A percentile compares a stretch with the other conserved stretches of the same genome.
phyloP scores from a whole-genome alignment of 1,140 invertebrate species.

The Tribolium madens region DNA sequence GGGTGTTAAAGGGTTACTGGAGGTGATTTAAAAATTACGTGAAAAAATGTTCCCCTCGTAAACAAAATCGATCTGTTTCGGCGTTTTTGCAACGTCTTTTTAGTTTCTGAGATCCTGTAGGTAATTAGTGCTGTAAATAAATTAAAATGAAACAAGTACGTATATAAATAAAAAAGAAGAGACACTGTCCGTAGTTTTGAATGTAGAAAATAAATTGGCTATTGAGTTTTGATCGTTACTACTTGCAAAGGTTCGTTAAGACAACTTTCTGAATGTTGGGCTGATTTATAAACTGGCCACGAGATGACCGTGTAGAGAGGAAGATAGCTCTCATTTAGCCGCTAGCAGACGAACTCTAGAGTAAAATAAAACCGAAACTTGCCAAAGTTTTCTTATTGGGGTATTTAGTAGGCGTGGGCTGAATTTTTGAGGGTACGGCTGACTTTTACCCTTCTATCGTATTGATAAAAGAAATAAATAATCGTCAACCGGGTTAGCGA shows the following conservation, averaged over 20 bases:
- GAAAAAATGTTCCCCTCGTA: too few relatives aligned
- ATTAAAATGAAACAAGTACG: constrained; percentile 1
- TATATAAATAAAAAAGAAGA: constrained; percentile 7
- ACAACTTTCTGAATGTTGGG: constrained; percentile 41
- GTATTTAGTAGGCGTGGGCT: constrained; percentile 35
- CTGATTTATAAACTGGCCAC: constrained; percentile 42
- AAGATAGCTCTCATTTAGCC: constrained; percentile 37
- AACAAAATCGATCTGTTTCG: too few relatives aligned
- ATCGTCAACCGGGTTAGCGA: not conserved
- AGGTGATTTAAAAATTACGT: too few relatives aligned
- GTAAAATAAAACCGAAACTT: constrained; percentile 38
- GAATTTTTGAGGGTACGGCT: constrained; percentile 25
- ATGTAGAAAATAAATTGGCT: constrained; percentile 43
- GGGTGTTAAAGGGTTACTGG: too few relatives aligned
- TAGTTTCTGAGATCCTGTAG: not conserved
- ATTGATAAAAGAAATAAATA: constrained; percentile 22
- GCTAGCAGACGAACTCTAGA: constrained; percentile 38
- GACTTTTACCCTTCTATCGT: constrained; percentile 1
- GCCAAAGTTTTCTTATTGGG: constrained; percentile 35
- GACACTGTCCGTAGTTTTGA: not conserved
- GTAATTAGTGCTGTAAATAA: not conserved
- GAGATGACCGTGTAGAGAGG: constrained; percentile 40
- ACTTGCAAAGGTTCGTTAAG: constrained; percentile 39
- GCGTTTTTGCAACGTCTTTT: too few relatives aligned
- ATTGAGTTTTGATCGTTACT: constrained; percentile 43